These are phyloP conservation scores for Rhinichthys osculus DNA, from an alignment of 2,797 vertebrate species.

Conservation along the genomic window DNA sequence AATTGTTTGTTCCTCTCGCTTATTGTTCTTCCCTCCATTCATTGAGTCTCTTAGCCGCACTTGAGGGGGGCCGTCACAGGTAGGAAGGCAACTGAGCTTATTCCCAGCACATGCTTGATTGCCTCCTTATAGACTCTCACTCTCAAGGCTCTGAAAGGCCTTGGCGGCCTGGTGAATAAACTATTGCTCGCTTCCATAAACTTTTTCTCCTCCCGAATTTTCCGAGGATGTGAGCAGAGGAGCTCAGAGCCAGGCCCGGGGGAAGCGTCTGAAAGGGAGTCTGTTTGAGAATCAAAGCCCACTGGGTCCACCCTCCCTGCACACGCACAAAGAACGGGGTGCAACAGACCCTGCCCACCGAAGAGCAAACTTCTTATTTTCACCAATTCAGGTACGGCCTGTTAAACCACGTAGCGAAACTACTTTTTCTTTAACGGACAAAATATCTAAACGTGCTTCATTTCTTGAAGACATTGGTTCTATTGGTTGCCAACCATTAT, in stretches of 20 bases:
- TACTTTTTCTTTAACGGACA: neutral
- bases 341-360: constrained; percentile 46
- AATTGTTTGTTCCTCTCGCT: constrained; percentile 89
- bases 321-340: constrained; percentile 61
- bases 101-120: constrained; percentile 94
- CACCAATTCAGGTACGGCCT: constrained; percentile 49
- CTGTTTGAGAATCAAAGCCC: constrained; percentile 85
- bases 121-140: constrained; percentile 90
- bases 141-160: constrained; percentile 85
- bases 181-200: constrained; percentile 93
- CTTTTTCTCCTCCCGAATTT: constrained; percentile 93
- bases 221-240: constrained; percentile 92
- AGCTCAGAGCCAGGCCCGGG: constrained; percentile 81
- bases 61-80: constrained; percentile 79
- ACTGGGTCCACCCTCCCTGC: constrained; percentile 77
- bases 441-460: neutral
- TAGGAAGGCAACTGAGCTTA: constrained; percentile 83
- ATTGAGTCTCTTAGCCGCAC: constrained; percentile 92
- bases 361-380: constrained; percentile 46
- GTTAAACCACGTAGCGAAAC: neutral
- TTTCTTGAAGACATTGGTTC: neutral
- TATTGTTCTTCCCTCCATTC: constrained; percentile 87
- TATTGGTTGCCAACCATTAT: neutral
- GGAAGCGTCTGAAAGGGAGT: constrained; percentile 86
- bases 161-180: constrained; percentile 88